Evolutionary conservation across 2,113 vertebrate species (phyloP), one percentile per base, ranked within the genome.

Genomic region (Corythornis madagascariensis): DNA sequence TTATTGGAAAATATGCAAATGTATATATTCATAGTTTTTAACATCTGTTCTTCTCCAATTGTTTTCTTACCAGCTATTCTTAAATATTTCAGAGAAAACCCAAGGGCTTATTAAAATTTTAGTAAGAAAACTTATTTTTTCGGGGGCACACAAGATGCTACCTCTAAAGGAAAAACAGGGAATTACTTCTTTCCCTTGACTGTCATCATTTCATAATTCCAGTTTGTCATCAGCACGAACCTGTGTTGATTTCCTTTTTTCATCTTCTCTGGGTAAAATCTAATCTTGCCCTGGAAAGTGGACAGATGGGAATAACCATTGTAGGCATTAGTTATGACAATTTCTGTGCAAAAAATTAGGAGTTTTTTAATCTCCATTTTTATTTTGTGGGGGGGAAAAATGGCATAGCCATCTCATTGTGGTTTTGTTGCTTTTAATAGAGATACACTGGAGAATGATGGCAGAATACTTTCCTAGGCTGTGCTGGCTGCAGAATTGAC

Each of bases 31-130:
- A 94, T 91, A 55, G 63, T 50, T 95, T 96, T 95, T 92, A 97
- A 92, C 92, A 96, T 94, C 95, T 97, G 93, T 92, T 97, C 89
- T 72, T 81, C 89, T 92, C 71, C 95, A 85, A 47, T 93, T 96
- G 63, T 88, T 92, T 97, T 95, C 75, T 93, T 95, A 90, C 66
- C 22, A 92, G 67, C 84, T 94, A 87, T 66, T 93, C 78, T 89
- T 94, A 87, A 92, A 82, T 85, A 90, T 91, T 95, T 86, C 82
- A 84, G 65, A 70, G 48, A 69, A 86, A 93, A 91, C 80, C 70
- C 67, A 71, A 82, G 52, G 86, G 86, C 89, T 96, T 94, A 94
- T 96, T 94, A 95, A 92, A 93, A 93, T 92, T 95, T 84, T 89
- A 90, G 38, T 66, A 64, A 89, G 74, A 96, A 94, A 86, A 42